Evolutionary conservation across 2,888 invertebrate genomes (phyloP), one percentile per base, ranked within the genome.

Genomic region (Urechis unicinctus): DNA sequence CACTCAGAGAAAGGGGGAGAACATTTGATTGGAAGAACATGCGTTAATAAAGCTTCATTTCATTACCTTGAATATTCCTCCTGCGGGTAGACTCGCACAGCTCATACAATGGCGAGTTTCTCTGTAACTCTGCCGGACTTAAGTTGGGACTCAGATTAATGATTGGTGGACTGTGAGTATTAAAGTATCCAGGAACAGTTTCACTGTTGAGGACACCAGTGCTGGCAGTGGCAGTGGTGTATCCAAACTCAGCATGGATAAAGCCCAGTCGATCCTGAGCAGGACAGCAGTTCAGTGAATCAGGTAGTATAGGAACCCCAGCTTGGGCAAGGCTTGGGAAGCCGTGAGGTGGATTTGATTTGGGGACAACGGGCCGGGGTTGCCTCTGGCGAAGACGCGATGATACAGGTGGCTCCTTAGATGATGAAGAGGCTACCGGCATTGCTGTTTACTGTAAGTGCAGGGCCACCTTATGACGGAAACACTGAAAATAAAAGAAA

Each of bases 161-260:
- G 22, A 75, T 68, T n/a, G 75, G 75, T 13, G 75, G 75, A 61
- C 73, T 74, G 61, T 72, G 71, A 2, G 75, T 73, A 57, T 72
- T 74, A 60, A 75, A 73, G 52, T 36, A 36, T n/a, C n/a, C n/a
- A 36, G 36, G 17, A 36, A 9, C 36, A 9, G 36, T 9, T 36
- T 36, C 36, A 17, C 9, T 17, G 36, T 36, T 36, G 36, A 36
- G 9, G 17, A 9, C 36, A 9, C 9, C 36, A 13, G 9, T 17
- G 36, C 36, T 36, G 9, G 36, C 9, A 36, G 17, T 36, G 9
- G 36, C 9, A 9, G 36, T 17, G 17, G 36, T 17, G 36, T 36
- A 36, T 13, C 17, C 36, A 9, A 36, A 36, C 9, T 36, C 36
- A 17, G 36, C 36, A 9, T 9, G 17, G 17, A 9, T 36, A 17